Conservation (phyloP, 2,797 vertebrate species). For the Eulemur albifrons region DNA sequence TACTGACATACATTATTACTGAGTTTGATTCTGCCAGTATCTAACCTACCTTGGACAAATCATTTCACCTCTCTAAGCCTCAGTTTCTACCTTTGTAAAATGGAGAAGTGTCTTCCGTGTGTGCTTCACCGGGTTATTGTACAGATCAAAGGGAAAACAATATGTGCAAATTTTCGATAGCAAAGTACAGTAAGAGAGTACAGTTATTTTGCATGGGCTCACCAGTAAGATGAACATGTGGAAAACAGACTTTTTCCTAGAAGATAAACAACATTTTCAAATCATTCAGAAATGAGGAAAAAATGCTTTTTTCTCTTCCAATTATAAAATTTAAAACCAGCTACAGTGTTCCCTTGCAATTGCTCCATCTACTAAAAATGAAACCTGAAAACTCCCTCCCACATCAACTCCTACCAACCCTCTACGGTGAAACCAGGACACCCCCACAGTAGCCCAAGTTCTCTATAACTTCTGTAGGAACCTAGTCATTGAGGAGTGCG, state of each 20-base stretch:
- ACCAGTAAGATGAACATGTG: background rate
- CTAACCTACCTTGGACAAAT: background rate
- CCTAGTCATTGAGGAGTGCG: background rate
- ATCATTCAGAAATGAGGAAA: background rate
- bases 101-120: background rate
- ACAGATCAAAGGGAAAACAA: slow-evolving; percentile 17
- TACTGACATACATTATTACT: background rate
- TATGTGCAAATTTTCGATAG: slow-evolving; percentile 9
- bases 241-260: background rate
- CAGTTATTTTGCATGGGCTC: background rate
- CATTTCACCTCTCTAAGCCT: background rate
- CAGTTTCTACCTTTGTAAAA: slow-evolving; percentile 9
- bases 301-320: background rate
- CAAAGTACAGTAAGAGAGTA: background rate
- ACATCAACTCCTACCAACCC: slow-evolving; percentile 51
- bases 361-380: slow-evolving; percentile 65
- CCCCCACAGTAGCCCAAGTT: slow-evolving; percentile 18
- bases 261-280: slow-evolving; percentile 3
- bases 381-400: slow-evolving; percentile 69
- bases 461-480: slow-evolving; percentile 32
- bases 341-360: background rate
- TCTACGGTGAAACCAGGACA: slow-evolving; percentile 71
- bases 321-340: slow-evolving; percentile 39
- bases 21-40: background rate
- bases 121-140: background rate